Conservation (phyloP, 2,113 vertebrate genomes). For the Pteropus alecto region DNA sequence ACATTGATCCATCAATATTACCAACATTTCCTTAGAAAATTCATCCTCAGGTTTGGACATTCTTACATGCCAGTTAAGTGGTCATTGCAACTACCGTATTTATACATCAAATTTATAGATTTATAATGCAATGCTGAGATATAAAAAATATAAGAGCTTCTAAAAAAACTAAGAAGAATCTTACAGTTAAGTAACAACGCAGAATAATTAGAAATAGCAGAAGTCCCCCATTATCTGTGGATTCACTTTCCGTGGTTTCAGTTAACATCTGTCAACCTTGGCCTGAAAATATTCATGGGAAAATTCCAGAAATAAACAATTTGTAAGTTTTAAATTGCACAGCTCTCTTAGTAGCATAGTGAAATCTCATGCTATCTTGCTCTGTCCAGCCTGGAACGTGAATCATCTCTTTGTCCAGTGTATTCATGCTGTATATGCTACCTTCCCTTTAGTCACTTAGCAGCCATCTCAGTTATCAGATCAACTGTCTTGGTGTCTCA, state of each 20-base stretch:
- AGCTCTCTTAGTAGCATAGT: background rate
- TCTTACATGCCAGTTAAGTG: conserved; percentile 5
- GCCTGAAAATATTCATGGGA: background rate
- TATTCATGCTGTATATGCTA: background rate
- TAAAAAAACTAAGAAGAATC: background rate
- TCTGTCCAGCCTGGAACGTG: background rate
- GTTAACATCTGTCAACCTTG: background rate
- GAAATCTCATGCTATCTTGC: background rate
- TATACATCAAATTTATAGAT: conserved; percentile 21
- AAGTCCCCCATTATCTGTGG: background rate
- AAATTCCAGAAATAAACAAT: background rate
- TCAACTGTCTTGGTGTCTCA: background rate
- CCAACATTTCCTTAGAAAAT: background rate
- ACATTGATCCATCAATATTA: background rate
- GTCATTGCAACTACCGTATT: background rate
- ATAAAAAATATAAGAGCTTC: background rate
- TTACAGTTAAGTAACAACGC: background rate
- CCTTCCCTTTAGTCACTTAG: background rate
- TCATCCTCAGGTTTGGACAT: background rate
- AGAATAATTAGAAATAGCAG: background rate
- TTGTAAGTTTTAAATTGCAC: background rate
- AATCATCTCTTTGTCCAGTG: background rate
- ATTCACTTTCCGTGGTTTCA: background rate
- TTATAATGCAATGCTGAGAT: conserved; percentile 47
- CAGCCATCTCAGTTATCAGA: background rate